Conservation (phyloP, 2,888 invertebrate species). For the Ophioninae sp. region DNA sequence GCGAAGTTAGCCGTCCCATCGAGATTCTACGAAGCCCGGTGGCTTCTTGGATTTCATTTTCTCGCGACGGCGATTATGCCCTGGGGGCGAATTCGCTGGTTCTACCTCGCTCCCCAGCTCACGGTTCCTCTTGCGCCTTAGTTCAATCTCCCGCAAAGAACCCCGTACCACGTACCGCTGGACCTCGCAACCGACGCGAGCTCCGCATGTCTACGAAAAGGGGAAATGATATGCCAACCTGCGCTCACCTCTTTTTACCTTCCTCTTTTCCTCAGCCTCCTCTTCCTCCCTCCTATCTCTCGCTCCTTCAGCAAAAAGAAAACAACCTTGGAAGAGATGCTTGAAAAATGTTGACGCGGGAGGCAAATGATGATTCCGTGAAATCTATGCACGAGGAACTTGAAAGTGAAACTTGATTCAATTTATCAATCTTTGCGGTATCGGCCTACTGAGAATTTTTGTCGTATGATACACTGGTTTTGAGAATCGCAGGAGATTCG, state of each 20-base stretch:
- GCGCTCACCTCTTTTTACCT: not conserved
- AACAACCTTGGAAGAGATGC: conserved; percentile 35
- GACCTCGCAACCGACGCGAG: conserved; percentile 1
- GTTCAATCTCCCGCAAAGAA: conserved; percentile 41
- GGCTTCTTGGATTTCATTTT: conserved; percentile 60
- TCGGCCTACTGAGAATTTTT: not conserved
- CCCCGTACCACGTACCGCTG: not conserved
- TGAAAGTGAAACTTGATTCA: conserved; percentile 45
- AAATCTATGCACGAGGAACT: conserved; percentile 19
- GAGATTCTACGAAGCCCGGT: conserved; percentile 54
- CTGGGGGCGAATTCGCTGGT: conserved; percentile 37
- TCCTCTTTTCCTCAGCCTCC: not conserved
- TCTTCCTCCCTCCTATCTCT: not conserved
- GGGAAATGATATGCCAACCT: conserved; percentile 49
- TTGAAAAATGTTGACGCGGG: conserved; percentile 44
- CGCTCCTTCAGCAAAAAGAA: conserved; percentile 1
- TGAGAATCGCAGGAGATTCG: no score
- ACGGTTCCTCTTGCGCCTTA: conserved; percentile 17
- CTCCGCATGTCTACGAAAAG: conserved; percentile 19
- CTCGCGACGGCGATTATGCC: conserved; percentile 53
- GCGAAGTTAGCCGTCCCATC: conserved; percentile 18
- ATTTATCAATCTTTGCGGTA: not conserved
- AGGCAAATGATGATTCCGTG: conserved; percentile 43
- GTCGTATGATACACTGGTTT: not conserved
- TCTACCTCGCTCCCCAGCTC: conserved; percentile 1